These are phyloP conservation scores for Aplysina aerophoba DNA, from an alignment of 37 sponge, comb jelly and placozoan genomes.

Conservation along the genomic window DNA sequence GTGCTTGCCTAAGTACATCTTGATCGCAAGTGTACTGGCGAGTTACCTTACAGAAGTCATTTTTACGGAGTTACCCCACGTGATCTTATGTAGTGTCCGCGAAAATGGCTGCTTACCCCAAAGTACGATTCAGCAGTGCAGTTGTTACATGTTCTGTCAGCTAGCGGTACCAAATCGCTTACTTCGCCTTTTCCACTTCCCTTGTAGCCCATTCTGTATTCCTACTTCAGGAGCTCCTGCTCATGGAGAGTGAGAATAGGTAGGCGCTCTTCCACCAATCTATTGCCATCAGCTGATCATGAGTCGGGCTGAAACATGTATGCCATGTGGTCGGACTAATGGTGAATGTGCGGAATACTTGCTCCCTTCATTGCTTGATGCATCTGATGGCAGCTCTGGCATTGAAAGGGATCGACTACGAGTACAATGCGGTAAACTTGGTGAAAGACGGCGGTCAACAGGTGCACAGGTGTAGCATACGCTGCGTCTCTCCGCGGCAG, in stretches of 20 bases:
- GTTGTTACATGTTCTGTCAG: not conserved
- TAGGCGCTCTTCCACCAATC: conserved; percentile 18
- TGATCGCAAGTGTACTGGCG: too few relatives aligned
- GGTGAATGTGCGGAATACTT: not conserved
- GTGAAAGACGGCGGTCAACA: conserved; percentile 98
- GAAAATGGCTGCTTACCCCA: conserved; percentile 42
- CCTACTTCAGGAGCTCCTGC: conserved; percentile 97
- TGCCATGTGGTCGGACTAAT: not conserved
- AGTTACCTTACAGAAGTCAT: too few relatives aligned
- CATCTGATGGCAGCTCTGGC: conserved; percentile 73
- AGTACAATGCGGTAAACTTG: conserved; percentile 85
- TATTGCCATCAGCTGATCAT: too few relatives aligned
- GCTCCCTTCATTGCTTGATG: not conserved
- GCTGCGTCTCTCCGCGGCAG: too few relatives aligned
- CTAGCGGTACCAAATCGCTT: not conserved
- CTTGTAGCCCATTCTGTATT: conserved; percentile 87
- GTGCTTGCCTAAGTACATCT: too few relatives aligned
- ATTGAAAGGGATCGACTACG: conserved; percentile 94
- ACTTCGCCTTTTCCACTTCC: not conserved
- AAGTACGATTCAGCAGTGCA: not conserved
- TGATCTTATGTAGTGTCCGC: not conserved
- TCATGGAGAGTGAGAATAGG: conserved; percentile 98
- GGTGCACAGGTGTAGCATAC: conserved; percentile 32
- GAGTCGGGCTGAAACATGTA: too few relatives aligned
- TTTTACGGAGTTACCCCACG: too few relatives aligned